Base-by-base conservation (phyloP, 2,113 vertebrate species). In the Hassar affinis region DNA sequence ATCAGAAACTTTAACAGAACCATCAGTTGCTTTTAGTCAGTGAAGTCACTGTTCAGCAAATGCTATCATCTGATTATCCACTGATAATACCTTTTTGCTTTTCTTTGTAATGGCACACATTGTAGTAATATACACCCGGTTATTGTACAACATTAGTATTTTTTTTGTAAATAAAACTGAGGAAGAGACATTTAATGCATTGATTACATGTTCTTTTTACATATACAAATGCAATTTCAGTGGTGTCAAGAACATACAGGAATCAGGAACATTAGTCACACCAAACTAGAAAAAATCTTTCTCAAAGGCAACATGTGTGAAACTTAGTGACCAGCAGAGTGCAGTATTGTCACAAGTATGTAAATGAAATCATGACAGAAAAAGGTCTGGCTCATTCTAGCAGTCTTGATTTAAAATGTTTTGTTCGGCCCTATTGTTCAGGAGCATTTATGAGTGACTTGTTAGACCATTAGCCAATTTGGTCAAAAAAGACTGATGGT, bases 281-380 rank as follows among this genome's bases (percentile, higher is more conserved):
- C 6, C 22, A n/a, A n/a, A 38, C 20, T n/a, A 49, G n/a, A n/a
- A n/a, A n/a, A n/a, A n/a, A n/a, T 47, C 15, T 42, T 57, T 68
- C 62, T 42, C 27, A 59, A 18, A 66, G 47, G 14, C 18, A 66
- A 66, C 33, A 12, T 14, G 0, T 47, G 25, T 45, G 62, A 56
- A 33, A 12, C 14, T 47, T 25, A 56, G 12, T 78, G 52, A 25
- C 82, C 82, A 84, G 82, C 38, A 84, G 82, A 84, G 82, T 15
- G 82, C 82, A 84, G 82, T 45, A 84, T 51, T 59, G 75, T 57
- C 45, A 49, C 27, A 56, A 20, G 49, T 68, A 54, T 30, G 15
- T 54, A 2, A 47, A 38, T 74, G 5, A 49, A 59, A 33, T 22
- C 25, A 22, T 38, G 22, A 25, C 2, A n/a, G 8, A 14, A 45